Conservation (phyloP, 2,797 vertebrate genomes). For the Astyanax mexicanus region DNA sequence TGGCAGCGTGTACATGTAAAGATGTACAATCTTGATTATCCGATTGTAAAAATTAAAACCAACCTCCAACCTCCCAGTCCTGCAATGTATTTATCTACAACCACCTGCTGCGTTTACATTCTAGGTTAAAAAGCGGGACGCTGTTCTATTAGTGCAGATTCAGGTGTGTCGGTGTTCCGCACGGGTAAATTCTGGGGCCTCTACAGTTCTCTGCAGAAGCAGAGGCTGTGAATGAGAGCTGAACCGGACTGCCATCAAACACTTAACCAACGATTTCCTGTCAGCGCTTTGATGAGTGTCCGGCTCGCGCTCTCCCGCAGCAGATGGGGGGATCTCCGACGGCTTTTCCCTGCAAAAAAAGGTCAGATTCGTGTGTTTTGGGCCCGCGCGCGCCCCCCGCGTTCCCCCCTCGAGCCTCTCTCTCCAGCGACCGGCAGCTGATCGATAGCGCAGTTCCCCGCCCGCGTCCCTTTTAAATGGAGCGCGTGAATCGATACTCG, state of each 20-base stretch:
- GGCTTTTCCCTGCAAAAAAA: conserved; percentile 44
- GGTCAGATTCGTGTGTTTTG: conserved; percentile 56
- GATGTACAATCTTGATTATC: too few relatives aligned
- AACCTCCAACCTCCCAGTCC: too few relatives aligned
- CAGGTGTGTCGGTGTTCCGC: conserved; percentile 22
- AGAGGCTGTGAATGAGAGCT: conserved; percentile 33
- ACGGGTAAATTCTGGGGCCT: conserved; percentile 22
- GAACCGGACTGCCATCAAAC: conserved; percentile 56
- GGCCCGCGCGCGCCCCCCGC: conserved; percentile 7
- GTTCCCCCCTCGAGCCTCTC: conserved; percentile 46
- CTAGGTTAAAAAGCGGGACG: too few relatives aligned
- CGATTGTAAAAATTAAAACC: too few relatives aligned
- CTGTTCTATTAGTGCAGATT: too few relatives aligned
- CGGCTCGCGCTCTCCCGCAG: conserved; percentile 43
- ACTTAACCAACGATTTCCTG: conserved; percentile 63
- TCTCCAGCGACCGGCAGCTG: conserved; percentile 69
- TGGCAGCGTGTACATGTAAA: too few relatives aligned
- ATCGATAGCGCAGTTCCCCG: conserved; percentile 80
- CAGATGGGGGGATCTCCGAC: conserved; percentile 51
- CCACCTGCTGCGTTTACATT: too few relatives aligned
- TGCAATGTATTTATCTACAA: too few relatives aligned
- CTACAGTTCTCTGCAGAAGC: conserved; percentile 25
- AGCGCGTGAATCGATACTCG: conserved; percentile 77
- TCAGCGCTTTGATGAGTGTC: conserved; percentile 57
- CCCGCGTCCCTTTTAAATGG: conserved; percentile 80